These are phyloP conservation scores for Helarctos malayanus DNA, from an alignment of 2,797 vertebrate genomes.

Conservation along the genomic window DNA sequence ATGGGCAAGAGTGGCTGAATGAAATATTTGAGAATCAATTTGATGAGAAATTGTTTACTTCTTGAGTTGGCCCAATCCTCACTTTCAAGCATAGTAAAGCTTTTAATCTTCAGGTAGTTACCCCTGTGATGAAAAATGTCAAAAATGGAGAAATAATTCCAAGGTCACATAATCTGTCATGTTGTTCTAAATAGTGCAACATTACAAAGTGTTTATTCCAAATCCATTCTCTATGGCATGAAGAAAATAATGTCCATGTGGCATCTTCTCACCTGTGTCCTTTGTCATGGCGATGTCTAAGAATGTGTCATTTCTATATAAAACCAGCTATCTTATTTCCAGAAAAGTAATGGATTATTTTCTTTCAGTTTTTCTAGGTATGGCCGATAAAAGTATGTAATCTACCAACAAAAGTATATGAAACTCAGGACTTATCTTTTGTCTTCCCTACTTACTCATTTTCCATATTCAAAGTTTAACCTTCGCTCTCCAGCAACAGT, in stretches of 20 bases:
- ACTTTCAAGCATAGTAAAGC: background rate
- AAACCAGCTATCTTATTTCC: background rate
- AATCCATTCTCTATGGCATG: background rate
- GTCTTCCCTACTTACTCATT: background rate
- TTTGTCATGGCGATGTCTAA: background rate
- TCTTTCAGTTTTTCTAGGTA: background rate
- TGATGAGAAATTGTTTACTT: constrained; percentile 59
- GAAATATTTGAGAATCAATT: constrained; percentile 26
- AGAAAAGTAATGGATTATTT: constrained; percentile 46
- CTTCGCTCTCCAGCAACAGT: background rate
- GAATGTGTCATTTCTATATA: background rate
- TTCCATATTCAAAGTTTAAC: background rate
- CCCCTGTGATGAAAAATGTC: background rate
- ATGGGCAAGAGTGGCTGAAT: background rate
- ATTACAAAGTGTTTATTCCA: background rate
- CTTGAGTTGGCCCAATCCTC: constrained; percentile 38
- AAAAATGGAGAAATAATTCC: background rate
- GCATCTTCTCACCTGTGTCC: background rate
- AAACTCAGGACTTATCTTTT: background rate
- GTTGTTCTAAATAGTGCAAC: background rate
- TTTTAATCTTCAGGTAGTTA: background rate
- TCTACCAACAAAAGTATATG: background rate
- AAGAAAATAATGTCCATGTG: background rate
- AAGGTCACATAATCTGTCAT: background rate
- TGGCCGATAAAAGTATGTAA: background rate